A percentile compares a stretch with the other conserved stretches of the same genome.
phyloP scores from a whole-genome alignment of 2,888 invertebrate species.

The Parnassius orleans region DNA sequence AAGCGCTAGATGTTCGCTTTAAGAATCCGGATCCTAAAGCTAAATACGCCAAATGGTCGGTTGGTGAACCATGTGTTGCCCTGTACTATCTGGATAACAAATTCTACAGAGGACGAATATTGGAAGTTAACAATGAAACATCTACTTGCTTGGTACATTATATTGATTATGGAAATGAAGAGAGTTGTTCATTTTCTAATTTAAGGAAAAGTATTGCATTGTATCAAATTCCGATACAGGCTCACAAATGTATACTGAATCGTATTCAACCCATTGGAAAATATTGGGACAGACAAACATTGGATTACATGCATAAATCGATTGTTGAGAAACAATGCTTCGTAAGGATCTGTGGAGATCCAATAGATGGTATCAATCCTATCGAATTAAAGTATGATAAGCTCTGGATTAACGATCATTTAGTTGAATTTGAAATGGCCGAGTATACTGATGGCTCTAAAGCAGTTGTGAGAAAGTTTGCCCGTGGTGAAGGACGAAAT shows the following conservation, averaged over 20 bases:
- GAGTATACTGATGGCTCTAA: constrained; percentile 58
- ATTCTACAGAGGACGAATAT: constrained; percentile 86
- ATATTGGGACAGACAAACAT: constrained; percentile 73
- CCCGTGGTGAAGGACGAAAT: constrained; percentile 31
- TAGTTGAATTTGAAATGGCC: constrained; percentile 71
- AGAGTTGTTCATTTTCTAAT: constrained; percentile 78
- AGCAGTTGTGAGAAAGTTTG: constrained; percentile 49
- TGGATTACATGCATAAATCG: constrained; percentile 82
- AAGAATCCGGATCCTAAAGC: constrained; percentile 64
- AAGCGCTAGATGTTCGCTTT: constrained; percentile 71
- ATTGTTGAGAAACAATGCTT: constrained; percentile 81
- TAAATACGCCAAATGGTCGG: constrained; percentile 76
- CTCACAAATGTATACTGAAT: constrained; percentile 80
- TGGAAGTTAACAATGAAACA: constrained; percentile 60
- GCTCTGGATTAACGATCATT: constrained; percentile 68
- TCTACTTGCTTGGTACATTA: constrained; percentile 81
- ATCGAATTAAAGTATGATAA: constrained; percentile 62
- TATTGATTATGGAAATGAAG: constrained; percentile 92
- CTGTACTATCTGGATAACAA: constrained; percentile 82
- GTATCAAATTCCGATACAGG: constrained; percentile 84
- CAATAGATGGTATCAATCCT: constrained; percentile 51
- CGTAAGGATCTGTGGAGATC: constrained; percentile 65
- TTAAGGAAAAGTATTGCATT: constrained; percentile 83
- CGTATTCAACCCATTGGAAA: constrained; percentile 52
- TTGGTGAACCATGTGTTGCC: constrained; percentile 86